Conservation (phyloP, 2,888 invertebrate species). For the Lymantria monacha region DNA sequence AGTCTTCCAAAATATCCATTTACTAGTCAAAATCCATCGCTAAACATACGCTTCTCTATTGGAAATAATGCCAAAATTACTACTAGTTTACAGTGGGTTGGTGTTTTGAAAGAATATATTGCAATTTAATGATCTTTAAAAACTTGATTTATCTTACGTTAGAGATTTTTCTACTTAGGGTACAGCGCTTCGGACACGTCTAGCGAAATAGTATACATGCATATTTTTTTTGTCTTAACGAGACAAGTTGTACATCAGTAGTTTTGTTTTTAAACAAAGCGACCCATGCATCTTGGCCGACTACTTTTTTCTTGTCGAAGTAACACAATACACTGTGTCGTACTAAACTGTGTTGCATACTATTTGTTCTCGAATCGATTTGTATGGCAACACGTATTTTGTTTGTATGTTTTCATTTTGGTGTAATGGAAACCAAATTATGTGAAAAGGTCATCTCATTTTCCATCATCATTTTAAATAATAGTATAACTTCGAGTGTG, state of each 20-base stretch:
- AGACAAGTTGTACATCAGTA: constrained; percentile 36
- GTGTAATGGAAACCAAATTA: too few relatives aligned
- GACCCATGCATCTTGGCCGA: constrained; percentile 43
- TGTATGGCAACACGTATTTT: neutral
- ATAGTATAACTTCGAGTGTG: too few relatives aligned
- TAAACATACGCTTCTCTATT: too few relatives aligned
- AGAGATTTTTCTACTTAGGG: neutral
- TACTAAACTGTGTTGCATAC: constrained; percentile 35
- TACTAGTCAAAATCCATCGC: too few relatives aligned
- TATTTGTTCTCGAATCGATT: constrained; percentile 10
- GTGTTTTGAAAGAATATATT: too few relatives aligned
- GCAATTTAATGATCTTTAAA: too few relatives aligned
- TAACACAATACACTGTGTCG: constrained; percentile 48
- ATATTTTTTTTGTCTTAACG: constrained; percentile 18
- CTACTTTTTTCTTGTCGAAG: constrained; percentile 54
- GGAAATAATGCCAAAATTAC: too few relatives aligned
- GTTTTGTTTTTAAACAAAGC: constrained; percentile 46
- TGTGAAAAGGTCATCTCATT: too few relatives aligned
- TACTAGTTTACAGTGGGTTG: too few relatives aligned
- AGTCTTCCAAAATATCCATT: too few relatives aligned
- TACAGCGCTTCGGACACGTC: neutral
- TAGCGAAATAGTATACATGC: constrained; percentile 26
- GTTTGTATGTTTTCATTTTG: too few relatives aligned
- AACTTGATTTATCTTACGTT: neutral
- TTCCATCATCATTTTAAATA: too few relatives aligned